Conservation (phyloP, 2,113 vertebrate genomes). For the Antennarius striatus region DNA sequence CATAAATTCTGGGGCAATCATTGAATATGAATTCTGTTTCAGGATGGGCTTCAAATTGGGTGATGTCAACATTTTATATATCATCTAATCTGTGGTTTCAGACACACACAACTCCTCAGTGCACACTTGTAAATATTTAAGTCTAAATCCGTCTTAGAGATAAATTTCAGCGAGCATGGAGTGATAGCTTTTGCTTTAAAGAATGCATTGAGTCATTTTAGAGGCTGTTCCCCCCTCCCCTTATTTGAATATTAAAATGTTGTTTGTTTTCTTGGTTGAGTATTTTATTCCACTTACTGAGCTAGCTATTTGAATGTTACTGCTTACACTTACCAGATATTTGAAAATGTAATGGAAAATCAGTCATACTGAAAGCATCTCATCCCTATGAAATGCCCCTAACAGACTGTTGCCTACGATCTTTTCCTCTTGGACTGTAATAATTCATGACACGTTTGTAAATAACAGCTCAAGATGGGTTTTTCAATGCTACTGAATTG, state of each 20-base stretch:
- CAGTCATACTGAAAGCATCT: slow-evolving; percentile 51
- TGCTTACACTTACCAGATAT: slow-evolving; percentile 42
- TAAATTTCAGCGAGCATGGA: slow-evolving; percentile 54
- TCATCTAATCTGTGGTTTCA: slow-evolving; percentile 23
- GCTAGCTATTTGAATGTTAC: slow-evolving; percentile 67
- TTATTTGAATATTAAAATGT: slow-evolving; percentile 46
- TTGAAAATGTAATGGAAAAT: slow-evolving; percentile 46
- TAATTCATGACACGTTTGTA: slow-evolving; percentile 69
- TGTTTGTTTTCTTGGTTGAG: slow-evolving; percentile 42
- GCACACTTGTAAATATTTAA: slow-evolving; percentile 66
- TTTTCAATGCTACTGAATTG: slow-evolving; percentile 74
- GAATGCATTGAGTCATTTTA: slow-evolving; percentile 57
- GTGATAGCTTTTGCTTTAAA: slow-evolving; percentile 49
- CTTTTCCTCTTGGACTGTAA: slow-evolving; percentile 57
- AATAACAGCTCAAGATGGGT: slow-evolving; percentile 64
- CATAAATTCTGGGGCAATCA: slow-evolving; percentile 36
- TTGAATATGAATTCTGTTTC: slow-evolving; percentile 22
- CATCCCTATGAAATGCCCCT: slow-evolving; percentile 47
- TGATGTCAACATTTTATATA: slow-evolving; percentile 50
- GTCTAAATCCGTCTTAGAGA: slow-evolving; percentile 33
- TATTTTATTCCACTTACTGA: slow-evolving; percentile 34
- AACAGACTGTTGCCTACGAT: slow-evolving; percentile 49
- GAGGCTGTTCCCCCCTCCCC: slow-evolving; percentile 44
- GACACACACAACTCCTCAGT: slow-evolving; percentile 39
- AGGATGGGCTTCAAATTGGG: slow-evolving; percentile 23